Conservation (phyloP, 1,140 invertebrate genomes). For the Papilio polyxenes region DNA sequence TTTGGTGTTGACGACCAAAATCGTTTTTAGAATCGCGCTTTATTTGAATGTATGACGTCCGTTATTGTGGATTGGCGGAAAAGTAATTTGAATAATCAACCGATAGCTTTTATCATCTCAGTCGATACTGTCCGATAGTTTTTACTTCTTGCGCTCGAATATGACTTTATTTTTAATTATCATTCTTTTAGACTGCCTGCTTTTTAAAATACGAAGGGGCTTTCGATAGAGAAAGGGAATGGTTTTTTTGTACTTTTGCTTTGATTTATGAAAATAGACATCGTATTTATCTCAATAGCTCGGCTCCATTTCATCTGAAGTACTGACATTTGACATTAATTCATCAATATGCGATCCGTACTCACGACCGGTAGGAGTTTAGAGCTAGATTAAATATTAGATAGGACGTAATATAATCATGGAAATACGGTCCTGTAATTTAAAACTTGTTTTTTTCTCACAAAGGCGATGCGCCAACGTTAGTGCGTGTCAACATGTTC, state of each 20-base stretch:
- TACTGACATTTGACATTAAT: constrained; percentile 59
- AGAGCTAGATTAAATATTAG: constrained; percentile 25
- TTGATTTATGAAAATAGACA: constrained; percentile 29
- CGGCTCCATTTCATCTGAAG: constrained; percentile 54
- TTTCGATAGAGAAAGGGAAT: constrained; percentile 50
- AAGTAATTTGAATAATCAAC: constrained; percentile 39
- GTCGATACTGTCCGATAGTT: constrained; percentile 44
- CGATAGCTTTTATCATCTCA: constrained; percentile 41
- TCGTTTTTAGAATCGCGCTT: constrained; percentile 74
- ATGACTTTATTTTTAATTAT: constrained; percentile 42
- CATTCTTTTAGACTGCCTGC: constrained; percentile 55
- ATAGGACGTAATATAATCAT: constrained; percentile 38
- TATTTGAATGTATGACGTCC: constrained; percentile 42
- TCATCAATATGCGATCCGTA: constrained; percentile 54
- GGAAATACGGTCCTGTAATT: constrained; percentile 40
- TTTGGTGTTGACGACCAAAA: constrained; percentile 80
- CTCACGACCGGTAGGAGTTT: constrained; percentile 33
- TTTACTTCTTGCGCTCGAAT: constrained; percentile 46
- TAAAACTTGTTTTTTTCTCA: constrained; percentile 69
- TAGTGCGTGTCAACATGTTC: constrained; percentile 95
- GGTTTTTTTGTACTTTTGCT: constrained; percentile 28
- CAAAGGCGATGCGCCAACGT: constrained; percentile 87
- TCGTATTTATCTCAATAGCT: constrained; percentile 33
- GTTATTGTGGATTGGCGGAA: constrained; percentile 34
- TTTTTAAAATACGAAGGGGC: constrained; percentile 52